Percentiles rank a stretch among this genome's conserved stretches.
Conservation (phyloP, 2,797 vertebrate species). For the Myripristis murdjan region DNA sequence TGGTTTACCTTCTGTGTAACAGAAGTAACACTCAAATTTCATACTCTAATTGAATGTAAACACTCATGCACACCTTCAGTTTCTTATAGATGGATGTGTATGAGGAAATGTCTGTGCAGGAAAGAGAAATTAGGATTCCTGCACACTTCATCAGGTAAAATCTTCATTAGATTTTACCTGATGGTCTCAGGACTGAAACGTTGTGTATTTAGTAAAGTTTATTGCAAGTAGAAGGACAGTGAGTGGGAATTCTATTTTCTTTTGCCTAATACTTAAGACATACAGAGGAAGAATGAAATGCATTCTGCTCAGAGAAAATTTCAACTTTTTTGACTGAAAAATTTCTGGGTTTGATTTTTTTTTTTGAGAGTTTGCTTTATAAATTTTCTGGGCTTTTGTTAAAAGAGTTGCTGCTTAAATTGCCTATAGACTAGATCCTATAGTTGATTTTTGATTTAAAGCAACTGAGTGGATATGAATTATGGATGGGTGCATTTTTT, state of each 20-base stretch:
- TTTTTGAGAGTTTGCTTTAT: conserved; percentile 9
- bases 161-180: too few species aligned
- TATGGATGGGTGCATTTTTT: conserved; percentile 16
- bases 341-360: background rate
- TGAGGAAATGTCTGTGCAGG: too few species aligned
- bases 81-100: too few species aligned
- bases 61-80: too few species aligned
- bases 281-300: background rate
- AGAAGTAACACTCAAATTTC: conserved; percentile 36
- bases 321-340: background rate
- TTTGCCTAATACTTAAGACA: too few species aligned
- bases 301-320: background rate
- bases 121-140: too few species aligned
- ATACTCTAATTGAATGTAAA: conserved; percentile 17
- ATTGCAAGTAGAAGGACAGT: too few species aligned
- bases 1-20: conserved; percentile 39
- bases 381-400: background rate
- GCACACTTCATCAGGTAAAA: too few species aligned
- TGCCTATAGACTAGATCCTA: background rate
- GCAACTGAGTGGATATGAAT: too few species aligned
- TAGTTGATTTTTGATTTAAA: background rate
- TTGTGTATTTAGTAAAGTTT: too few species aligned
- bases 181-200: too few species aligned
- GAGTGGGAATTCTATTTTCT: too few species aligned
- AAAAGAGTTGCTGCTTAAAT: background rate